Base-by-base conservation (phyloP, 2,113 vertebrate genomes). In the Corythaixoides concolor region DNA sequence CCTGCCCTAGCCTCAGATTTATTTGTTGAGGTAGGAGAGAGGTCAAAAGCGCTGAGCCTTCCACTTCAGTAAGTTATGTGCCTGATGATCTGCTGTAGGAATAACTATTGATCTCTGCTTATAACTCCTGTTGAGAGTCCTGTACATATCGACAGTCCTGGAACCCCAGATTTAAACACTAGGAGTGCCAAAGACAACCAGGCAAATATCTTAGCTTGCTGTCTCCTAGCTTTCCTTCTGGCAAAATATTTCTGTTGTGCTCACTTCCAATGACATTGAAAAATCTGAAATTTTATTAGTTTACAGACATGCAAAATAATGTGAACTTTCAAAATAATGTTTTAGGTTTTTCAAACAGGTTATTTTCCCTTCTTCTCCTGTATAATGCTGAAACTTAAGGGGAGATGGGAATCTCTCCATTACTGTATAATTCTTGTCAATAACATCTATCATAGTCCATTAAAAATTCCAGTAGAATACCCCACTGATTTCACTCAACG, bases 51-150 rank as follows among this genome's bases (percentile, higher is more conserved):
- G 73, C 82, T 15, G 74, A 96, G 92, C 69, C 59, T 96, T 95
- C 70, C 63, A 43, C 90, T 85, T 78, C 58, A 18, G 47, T 95
- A 92, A 95, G 88, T 96, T 96, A 95, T 88, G 83, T 74, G 64
- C 76, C 88, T 5, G 21, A 32, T 89, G 95, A 96, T 89, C 82
- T 93, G 55, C 67, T 83, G 68, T 7, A 89, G 64, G 86, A 94
- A 66, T 72, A 92, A n/a, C 89, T 95, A 94, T 94, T 50, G 92
- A 95, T 95, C 80, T 90, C 75, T 41, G 76, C 85, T 90, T 90
- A 88, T 89, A 96, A 89, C 83, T 95, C 90, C 88, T 92, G 43
- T 32, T 77, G n/a, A 88, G 56, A 69, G 60, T 85, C 52, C 84
- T 78, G 64, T 53, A 58, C 1, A 0, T 77, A 94, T 86, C 0